phyloP scores from a whole-genome alignment of 2,888 invertebrate species.

The Falcaria lacertinaria region DNA sequence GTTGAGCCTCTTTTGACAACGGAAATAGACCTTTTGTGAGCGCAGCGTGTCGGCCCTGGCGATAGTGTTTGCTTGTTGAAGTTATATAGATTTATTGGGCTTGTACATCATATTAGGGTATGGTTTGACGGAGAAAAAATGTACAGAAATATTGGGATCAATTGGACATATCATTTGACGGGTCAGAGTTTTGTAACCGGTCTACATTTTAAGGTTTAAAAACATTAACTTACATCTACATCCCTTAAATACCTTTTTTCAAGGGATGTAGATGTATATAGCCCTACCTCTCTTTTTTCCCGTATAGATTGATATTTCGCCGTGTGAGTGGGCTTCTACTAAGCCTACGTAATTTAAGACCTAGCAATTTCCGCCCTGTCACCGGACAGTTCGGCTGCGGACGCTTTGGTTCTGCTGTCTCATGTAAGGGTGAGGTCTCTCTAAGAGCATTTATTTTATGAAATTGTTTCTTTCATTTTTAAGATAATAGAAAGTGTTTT shows the following conservation, averaged over 20 bases:
- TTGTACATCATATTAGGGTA: not conserved
- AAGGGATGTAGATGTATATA: too few species aligned
- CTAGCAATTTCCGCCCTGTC: conserved; percentile 27
- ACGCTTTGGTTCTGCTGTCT: conserved; percentile 8
- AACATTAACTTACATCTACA: too few species aligned
- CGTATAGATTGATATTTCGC: not conserved
- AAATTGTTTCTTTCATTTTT: too few species aligned
- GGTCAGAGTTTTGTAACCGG: too few species aligned
- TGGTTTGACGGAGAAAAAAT: too few species aligned
- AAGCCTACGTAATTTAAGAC: conserved; percentile 25
- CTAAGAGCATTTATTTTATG: not conserved
- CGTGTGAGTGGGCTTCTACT: conserved; percentile 9
- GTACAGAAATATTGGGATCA: too few species aligned
- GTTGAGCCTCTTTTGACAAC: conserved; percentile 19
- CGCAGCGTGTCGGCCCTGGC: not conserved
- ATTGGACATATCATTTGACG: too few species aligned
- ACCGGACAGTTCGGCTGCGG: conserved; percentile 8
- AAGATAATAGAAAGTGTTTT: too few species aligned
- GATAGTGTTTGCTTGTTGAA: not conserved
- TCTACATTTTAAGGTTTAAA: too few species aligned
- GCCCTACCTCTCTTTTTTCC: not conserved
- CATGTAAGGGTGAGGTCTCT: conserved; percentile 11
- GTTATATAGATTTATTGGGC: not conserved
- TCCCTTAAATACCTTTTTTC: too few species aligned
- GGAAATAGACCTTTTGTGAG: conserved; percentile 16